Evolutionary conservation across 1,140 invertebrate genomes (phyloP).

Genomic region (Pteromalus puparum): DNA sequence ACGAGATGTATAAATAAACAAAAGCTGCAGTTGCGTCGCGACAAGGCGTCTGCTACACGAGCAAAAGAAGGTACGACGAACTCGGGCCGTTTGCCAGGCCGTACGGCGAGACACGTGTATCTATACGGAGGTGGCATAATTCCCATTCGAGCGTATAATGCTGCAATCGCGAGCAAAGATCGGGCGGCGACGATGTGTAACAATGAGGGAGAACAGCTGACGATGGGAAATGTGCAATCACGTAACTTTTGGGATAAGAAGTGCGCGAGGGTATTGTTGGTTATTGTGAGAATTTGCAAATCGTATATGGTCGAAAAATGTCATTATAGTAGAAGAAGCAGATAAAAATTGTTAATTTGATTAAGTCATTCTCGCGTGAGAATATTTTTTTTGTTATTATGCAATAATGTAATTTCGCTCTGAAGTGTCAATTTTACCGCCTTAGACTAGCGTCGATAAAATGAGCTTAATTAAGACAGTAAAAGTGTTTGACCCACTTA

Average conservation of each 20-base stretch:
- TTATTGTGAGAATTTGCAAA: too few relatives aligned
- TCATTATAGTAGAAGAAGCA: too few relatives aligned
- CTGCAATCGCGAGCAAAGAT: too few relatives aligned
- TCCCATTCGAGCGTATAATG: neutral
- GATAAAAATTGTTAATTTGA: neutral
- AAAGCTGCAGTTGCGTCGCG: neutral
- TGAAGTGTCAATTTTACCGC: neutral
- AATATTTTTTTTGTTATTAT: neutral
- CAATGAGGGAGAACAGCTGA: neutral
- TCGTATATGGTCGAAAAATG: too few relatives aligned
- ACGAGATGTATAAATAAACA: neutral
- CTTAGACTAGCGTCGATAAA: constrained; percentile 7
- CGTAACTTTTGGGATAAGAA: too few relatives aligned
- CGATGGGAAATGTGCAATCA: neutral
- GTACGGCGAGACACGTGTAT: neutral
- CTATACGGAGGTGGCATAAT: too few relatives aligned
- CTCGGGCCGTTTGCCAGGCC: neutral
- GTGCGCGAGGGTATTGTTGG: too few relatives aligned
- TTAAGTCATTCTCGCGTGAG: neutral
- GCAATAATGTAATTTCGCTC: neutral
- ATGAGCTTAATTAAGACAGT: constrained; percentile 36
- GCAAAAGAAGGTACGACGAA: neutral
- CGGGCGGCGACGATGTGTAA: neutral
- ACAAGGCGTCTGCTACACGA: neutral
- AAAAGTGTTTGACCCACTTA: constrained; percentile 29